Evolutionary conservation across 2,888 invertebrate species (phyloP), one percentile per base, ranked within the genome.

Genomic region (Gonocerus acuteangulatus): DNA sequence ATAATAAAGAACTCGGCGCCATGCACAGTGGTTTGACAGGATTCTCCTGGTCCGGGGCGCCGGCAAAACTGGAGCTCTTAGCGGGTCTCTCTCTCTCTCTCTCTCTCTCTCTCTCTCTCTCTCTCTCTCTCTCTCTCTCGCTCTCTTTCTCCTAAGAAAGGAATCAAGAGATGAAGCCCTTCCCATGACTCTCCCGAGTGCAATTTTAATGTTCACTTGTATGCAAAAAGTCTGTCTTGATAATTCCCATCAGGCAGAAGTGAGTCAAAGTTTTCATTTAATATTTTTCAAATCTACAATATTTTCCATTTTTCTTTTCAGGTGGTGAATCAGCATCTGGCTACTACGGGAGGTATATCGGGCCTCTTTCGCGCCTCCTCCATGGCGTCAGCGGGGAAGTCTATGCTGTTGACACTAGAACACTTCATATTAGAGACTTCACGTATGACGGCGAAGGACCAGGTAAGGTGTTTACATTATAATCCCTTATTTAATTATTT

Each of bases 381-480:
- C 92, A 92, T 74, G 87, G 84, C 68, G 89, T 92, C 69, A 84
- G 84, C 67, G 94, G 93, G 9, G 84, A 84, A 71, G 89, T 93
- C 59, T 93, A 82, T 75, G 92, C 90, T 3, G 89, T 93, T 1
- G 93, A 94, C 76, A 85, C 89, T 54, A 80, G 89, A 70, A 94
- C 93, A 54, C 75, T 94, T 62, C 89, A 87, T 77, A 80, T 94
- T 69, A 85, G 89, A 73, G 87, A 88, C 77, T 91, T 93, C 76
- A 86, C 84, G 67, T 94, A 93, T 74, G 93, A 93, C 71, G 94
- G 94, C 62, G 87, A 89, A 74, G 93, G 90, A 51, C 92, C 93
- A 73, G 87, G 91, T 91, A 71, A 74, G 74, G 72, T 56, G 54
- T 27, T 27, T 4, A 9, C 4, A 27, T 27, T 27, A 27, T 27